Percentiles rank a stretch among this genome's conserved stretches.
Evolutionary conservation across 2,797 vertebrate genomes (phyloP).

Genomic region (Fratercula arctica): DNA sequence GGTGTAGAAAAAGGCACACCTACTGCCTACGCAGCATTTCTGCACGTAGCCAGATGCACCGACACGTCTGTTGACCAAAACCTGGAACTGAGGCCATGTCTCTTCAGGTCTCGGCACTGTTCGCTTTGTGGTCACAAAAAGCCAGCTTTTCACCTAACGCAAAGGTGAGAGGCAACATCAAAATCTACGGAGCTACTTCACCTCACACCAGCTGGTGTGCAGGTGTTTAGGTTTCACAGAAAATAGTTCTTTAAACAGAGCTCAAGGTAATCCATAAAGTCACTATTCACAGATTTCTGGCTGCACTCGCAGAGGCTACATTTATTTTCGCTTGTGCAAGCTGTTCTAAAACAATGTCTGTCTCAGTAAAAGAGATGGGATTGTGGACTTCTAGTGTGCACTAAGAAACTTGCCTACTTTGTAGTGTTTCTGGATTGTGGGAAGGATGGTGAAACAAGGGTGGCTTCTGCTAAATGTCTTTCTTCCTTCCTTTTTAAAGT

Average conservation of each 20-base stretch:
- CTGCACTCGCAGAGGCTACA: not conserved
- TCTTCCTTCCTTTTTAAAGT: not conserved
- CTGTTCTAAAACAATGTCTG: not conserved
- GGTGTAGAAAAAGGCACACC: not conserved
- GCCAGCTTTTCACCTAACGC: not conserved
- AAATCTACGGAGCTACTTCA: not conserved
- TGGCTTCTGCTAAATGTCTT: not conserved
- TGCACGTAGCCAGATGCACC: not conserved
- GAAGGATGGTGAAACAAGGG: not conserved
- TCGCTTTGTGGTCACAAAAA: not conserved
- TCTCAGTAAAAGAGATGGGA: not conserved
- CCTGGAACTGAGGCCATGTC: not conserved
- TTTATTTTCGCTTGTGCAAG: not conserved
- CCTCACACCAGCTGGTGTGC: not conserved
- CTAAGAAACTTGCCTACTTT: not conserved
- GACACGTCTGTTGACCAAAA: not conserved
- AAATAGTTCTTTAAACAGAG: not conserved
- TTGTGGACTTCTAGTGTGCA: not conserved
- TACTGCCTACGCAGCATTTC: not conserved
- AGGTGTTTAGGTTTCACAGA: not conserved
- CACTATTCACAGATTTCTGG: not conserved
- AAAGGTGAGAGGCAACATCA: not conserved
- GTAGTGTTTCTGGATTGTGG: not conserved
- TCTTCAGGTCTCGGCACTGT: not conserved
- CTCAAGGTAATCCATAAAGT: not conserved